phyloP scores from a whole-genome alignment of 2,797 vertebrate genomes.

The Lophotriccus pileatus region DNA sequence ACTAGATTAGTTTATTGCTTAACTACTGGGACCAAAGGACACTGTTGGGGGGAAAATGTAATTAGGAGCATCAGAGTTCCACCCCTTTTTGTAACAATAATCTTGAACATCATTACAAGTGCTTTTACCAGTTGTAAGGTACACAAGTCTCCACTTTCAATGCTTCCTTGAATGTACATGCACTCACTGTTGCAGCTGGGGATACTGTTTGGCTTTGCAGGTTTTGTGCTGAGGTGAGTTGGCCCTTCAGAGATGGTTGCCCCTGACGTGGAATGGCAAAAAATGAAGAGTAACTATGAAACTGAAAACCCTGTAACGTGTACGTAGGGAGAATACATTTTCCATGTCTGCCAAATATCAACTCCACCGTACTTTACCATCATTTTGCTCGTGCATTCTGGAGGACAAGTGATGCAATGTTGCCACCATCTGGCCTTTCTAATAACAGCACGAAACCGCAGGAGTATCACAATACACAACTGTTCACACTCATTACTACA shows the following conservation, averaged over 20 bases:
- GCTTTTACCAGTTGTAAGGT: not conserved
- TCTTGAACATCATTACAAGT: not conserved
- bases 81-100: not conserved
- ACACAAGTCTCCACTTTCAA: not conserved
- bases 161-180: not conserved
- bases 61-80: not conserved
- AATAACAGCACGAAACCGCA: not conserved
- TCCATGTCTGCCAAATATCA: not conserved
- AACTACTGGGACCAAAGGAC: not conserved
- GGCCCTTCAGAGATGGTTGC: not conserved
- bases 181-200: not conserved
- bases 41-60: not conserved
- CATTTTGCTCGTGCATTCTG: not conserved
- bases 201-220: not conserved
- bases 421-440: conserved; percentile 23
- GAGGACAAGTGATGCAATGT: not conserved
- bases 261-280: not conserved
- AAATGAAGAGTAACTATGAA: not conserved
- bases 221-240: not conserved
- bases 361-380: rapidly evolving
- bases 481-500: not conserved
- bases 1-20: not conserved
- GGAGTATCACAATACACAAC: not conserved
- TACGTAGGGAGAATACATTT: not conserved
- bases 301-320: not conserved